Percentiles rank a stretch among this genome's conserved stretches.
phyloP scores from a whole-genome alignment of 2,113 vertebrate genomes.

The Ceyx cyanopectus region DNA sequence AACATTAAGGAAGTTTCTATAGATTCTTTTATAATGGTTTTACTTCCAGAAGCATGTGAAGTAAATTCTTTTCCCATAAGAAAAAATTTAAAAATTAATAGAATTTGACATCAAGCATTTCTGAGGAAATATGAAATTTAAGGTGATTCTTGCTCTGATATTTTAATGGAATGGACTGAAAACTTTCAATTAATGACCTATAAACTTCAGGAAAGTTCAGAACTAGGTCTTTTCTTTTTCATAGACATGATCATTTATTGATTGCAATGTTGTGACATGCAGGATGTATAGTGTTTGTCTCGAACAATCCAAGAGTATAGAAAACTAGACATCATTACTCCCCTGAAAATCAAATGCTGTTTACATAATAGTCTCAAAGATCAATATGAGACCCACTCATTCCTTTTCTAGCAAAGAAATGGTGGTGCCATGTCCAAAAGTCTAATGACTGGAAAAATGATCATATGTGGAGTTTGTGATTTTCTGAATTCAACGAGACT shows the following conservation, averaged over 20 bases:
- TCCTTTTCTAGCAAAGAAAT: neutral
- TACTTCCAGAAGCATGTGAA: neutral
- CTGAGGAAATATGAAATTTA: neutral
- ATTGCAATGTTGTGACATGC: neutral
- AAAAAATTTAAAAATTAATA: neutral
- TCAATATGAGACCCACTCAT: neutral
- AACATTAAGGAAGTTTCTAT: neutral
- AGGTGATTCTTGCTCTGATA: neutral
- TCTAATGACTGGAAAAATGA: neutral
- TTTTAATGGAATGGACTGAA: neutral
- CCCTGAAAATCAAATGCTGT: neutral
- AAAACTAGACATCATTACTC: neutral
- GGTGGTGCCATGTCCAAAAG: neutral
- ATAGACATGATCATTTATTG: neutral
- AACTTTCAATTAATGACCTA: neutral
- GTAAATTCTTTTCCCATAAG: neutral
- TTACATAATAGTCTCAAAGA: neutral
- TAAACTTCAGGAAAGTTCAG: neutral
- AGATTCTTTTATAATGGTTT: neutral
- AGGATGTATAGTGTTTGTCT: too few relatives aligned
- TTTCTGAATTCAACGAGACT: neutral
- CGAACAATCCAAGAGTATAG: neutral
- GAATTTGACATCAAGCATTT: neutral
- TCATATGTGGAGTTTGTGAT: rapidly evolving
- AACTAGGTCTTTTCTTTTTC: neutral